Conservation (phyloP, 2,797 vertebrate species). For the Hydrophis major region DNA sequence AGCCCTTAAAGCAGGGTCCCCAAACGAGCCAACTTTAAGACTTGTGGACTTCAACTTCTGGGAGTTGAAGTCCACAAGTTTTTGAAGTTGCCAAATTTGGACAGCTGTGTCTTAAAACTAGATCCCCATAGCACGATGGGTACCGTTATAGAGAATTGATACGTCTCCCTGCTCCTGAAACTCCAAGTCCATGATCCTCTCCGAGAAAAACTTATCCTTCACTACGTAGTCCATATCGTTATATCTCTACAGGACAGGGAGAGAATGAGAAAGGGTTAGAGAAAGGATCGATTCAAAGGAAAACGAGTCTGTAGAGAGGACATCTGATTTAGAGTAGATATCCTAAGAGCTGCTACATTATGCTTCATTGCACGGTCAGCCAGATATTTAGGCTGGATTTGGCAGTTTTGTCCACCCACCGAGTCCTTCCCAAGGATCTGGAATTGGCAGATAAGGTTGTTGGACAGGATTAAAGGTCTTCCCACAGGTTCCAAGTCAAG, state of each 20-base stretch:
- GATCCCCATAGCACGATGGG: too few species aligned
- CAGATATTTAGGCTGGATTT: neutral
- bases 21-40: too few species aligned
- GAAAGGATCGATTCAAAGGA: neutral
- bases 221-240: neutral
- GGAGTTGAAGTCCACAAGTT: too few species aligned
- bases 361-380: neutral
- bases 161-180: conserved; percentile 45
- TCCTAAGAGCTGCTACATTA: neutral
- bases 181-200: conserved; percentile 35
- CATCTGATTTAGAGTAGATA: neutral
- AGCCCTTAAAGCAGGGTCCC: too few species aligned
- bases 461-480: neutral
- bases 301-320: neutral
- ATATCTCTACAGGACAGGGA: neutral
- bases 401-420: neutral
- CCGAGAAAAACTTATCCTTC: conserved; percentile 52
- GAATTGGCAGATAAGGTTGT: neutral
- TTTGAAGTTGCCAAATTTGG: too few species aligned
- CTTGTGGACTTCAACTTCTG: too few species aligned
- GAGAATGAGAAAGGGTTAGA: too few species aligned
- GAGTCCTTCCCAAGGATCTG: neutral
- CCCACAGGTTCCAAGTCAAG: neutral
- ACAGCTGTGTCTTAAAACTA: too few species aligned
- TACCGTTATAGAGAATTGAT: conserved; percentile 27